These are phyloP conservation scores for Platygyra sinensis DNA, from an alignment of 64 coral and sea anemone species.

Conservation along the genomic window DNA sequence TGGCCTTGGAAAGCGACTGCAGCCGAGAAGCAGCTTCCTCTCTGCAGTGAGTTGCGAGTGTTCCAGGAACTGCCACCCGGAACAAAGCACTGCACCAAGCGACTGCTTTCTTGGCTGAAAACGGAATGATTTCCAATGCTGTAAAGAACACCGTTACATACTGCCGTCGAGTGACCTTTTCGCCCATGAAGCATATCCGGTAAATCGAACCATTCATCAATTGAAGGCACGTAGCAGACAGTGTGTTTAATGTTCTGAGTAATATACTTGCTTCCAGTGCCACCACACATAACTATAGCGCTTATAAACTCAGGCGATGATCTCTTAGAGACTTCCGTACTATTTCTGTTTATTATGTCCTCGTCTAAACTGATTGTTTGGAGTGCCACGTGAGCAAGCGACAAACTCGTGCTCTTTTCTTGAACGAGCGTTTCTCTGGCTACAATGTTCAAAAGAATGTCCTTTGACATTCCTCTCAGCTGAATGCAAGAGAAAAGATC, in stretches of 20 bases:
- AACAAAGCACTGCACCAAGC: neutral
- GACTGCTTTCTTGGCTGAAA: slow-evolving; percentile 2
- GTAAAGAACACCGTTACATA: slow-evolving; percentile 31
- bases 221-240: slow-evolving; percentile 11
- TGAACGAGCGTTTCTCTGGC: slow-evolving; percentile 12
- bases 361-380: neutral
- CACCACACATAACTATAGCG: slow-evolving; percentile 14
- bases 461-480: neutral
- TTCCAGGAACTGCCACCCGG: neutral
- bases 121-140: neutral
- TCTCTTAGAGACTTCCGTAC: neutral
- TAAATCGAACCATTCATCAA: slow-evolving; percentile 1
- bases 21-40: neutral
- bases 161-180: slow-evolving; percentile 7
- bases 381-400: slow-evolving; percentile 9
- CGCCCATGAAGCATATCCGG: slow-evolving; percentile 24
- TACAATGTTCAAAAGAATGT: neutral
- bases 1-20: neutral
- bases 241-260: slow-evolving; percentile 1
- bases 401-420: neutral
- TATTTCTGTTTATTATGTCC: neutral
- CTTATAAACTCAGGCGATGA: neutral
- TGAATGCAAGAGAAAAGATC: slow-evolving; percentile 17
- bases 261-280: slow-evolving; percentile 7
- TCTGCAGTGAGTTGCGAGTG: neutral